Conservation (phyloP, 2,797 vertebrate genomes). For the Rhinogobio ventralis region DNA sequence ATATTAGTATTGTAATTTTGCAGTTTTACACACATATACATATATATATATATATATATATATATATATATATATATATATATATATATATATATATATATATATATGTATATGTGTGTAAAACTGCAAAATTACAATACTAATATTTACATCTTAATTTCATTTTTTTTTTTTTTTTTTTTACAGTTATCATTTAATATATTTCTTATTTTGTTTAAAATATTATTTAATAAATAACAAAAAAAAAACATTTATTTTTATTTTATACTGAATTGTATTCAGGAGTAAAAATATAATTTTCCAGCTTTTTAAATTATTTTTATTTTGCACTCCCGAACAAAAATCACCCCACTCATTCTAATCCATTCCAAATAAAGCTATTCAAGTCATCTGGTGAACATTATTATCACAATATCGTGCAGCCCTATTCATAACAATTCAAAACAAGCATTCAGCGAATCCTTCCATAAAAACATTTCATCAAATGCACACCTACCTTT, state of each 20-base stretch:
- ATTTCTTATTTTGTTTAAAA: background rate
- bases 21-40: too few relatives aligned
- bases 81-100: too few relatives aligned
- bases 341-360: background rate
- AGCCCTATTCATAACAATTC: background rate
- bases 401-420: background rate
- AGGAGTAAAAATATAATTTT: background rate
- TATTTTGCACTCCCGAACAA: background rate
- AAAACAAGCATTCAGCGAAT: background rate
- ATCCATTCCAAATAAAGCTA: background rate
- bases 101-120: too few relatives aligned
- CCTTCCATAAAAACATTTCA: background rate
- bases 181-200: background rate
- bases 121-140: too few relatives aligned
- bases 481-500: constrained; percentile 82
- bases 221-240: background rate
- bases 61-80: too few relatives aligned
- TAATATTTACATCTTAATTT: too few relatives aligned
- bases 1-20: too few relatives aligned
- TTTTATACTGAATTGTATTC: background rate
- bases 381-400: background rate
- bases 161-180: too few relatives aligned
- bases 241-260: background rate
- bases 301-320: background rate
- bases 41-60: too few relatives aligned